These are phyloP conservation scores for Drosophila orena DNA, from an alignment of 1,140 invertebrate genomes.

Conservation along the genomic window DNA sequence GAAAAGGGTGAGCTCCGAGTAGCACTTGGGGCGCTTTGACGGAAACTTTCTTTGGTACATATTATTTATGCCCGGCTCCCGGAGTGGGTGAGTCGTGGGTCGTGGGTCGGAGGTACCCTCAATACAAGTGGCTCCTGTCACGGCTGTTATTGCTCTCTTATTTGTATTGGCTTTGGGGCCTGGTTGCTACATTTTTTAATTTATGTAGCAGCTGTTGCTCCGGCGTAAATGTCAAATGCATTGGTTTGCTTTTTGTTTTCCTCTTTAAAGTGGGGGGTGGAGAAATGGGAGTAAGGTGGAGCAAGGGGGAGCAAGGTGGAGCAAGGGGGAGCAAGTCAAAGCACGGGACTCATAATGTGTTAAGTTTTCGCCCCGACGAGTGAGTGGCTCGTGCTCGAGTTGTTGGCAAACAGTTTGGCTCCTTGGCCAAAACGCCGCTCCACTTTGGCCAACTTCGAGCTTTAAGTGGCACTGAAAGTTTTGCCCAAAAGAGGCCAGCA, in stretches of 20 bases:
- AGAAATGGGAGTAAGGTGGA: background rate
- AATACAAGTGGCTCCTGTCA: conserved; percentile 31
- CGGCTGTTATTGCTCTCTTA: conserved; percentile 44
- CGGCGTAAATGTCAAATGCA: conserved; percentile 75
- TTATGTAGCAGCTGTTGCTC: conserved; percentile 70
- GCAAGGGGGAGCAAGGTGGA: conserved; percentile 11
- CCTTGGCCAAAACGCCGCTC: conserved; percentile 19
- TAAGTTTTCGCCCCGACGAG: conserved; percentile 68
- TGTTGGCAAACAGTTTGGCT: conserved; percentile 77
- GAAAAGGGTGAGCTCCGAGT: conserved; percentile 67
- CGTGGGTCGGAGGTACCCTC: conserved; percentile 18
- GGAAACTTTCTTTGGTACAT: conserved; percentile 69
- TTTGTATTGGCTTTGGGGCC: conserved; percentile 36
- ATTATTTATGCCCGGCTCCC: conserved; percentile 69
- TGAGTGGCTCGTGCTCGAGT: conserved; percentile 72
- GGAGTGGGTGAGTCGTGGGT: no score
- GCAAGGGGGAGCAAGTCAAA: conserved; percentile 23
- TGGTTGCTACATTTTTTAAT: conserved; percentile 55
- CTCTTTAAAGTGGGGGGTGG: background rate
- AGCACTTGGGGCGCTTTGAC: conserved; percentile 75
- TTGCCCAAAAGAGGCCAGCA: conserved; percentile 77
- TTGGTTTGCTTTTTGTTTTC: conserved; percentile 22
- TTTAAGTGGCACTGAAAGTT: conserved; percentile 76
- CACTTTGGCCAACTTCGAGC: conserved; percentile 58
- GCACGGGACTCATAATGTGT: conserved; percentile 74